phyloP scores from a whole-genome alignment of 2,888 invertebrate genomes.

The Eristalis intricaria region DNA sequence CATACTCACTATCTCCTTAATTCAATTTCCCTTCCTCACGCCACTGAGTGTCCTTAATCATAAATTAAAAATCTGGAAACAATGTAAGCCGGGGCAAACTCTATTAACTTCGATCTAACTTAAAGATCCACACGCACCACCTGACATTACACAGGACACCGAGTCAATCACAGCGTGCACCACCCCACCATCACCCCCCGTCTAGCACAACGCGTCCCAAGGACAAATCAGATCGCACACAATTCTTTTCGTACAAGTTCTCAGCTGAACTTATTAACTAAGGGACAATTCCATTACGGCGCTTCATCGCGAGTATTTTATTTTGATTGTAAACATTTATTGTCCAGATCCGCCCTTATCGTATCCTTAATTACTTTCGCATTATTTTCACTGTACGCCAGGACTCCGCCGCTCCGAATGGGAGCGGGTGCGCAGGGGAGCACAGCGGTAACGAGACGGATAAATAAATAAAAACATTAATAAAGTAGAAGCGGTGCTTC shows the following conservation, averaged over 20 bases:
- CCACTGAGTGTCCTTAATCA: slow-evolving; percentile 1
- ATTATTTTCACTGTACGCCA: slow-evolving; percentile 33
- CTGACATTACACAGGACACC: neutral
- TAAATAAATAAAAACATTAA: slow-evolving; percentile 62
- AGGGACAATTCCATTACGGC: slow-evolving; percentile 55
- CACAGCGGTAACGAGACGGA: slow-evolving; percentile 34
- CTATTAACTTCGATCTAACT: neutral
- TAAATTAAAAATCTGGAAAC: slow-evolving; percentile 22
- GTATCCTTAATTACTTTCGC: slow-evolving; percentile 63
- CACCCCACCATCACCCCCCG: neutral
- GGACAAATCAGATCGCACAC: neutral
- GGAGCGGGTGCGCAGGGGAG: neutral
- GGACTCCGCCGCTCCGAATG: neutral
- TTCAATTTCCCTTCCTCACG: neutral
- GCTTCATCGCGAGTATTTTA: slow-evolving; percentile 51
- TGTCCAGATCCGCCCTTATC: slow-evolving; percentile 59
- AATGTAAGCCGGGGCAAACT: neutral
- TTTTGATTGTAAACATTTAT: slow-evolving; percentile 64
- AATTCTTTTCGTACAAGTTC: neutral
- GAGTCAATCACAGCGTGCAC: neutral
- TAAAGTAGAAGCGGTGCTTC: slow-evolving; percentile 17
- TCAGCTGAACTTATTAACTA: slow-evolving; percentile 44
- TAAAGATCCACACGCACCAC: neutral
- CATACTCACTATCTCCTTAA: no score
- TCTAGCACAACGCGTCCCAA: neutral